Evolutionary conservation across 37 sponge, comb jelly and placozoan genomes (phyloP), one percentile per base, ranked within the genome.

Genomic region (Theonella swinhoei): DNA sequence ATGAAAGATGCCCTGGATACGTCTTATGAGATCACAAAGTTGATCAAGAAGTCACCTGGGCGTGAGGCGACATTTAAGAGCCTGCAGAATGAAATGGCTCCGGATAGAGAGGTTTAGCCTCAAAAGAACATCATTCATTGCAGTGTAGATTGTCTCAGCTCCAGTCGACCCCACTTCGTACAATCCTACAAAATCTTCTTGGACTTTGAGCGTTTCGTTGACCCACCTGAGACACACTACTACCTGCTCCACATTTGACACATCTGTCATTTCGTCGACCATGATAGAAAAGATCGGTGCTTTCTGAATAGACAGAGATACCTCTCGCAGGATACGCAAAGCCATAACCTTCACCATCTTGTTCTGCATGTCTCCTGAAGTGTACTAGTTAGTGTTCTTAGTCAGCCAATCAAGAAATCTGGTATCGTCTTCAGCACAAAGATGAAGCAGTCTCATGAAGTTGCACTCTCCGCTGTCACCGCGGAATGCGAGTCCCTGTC

Each of bases 261-360:
- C 83, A 75, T 92, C 93, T 2, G 93, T 71, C 63, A 85, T 88
- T 69, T 92, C 93, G 84, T 92, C 93, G 8, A 84, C 64, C 88
- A 88, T 92, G 20, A 92, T 54, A 40, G 88, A 78, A 62, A 37
- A 86, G 80, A 72, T 83, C 37, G 75, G 22, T 34, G 80, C 4
- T 4, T 22, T 64, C 42, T 80, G 71, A 29, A 89, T 64, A 36
- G 61, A 26, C 20, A 31, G 19, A 47, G 81, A 71, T 24, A 90
- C 42, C 61, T 84, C 38, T 2, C 91, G 86, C 41, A 90, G 62
- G 41, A 90, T 76, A 76, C 61, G 63, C 64, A 74, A 29, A 74
- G 82, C 82, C 82, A 88, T 88, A 39, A 81, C 82, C 42, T 88
- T 80, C 76, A 88, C 32, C 70, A 88, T 77, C 67, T 89, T 80